Evolutionary conservation across 1,140 invertebrate species (phyloP).

Genomic region (Aethina tumida): DNA sequence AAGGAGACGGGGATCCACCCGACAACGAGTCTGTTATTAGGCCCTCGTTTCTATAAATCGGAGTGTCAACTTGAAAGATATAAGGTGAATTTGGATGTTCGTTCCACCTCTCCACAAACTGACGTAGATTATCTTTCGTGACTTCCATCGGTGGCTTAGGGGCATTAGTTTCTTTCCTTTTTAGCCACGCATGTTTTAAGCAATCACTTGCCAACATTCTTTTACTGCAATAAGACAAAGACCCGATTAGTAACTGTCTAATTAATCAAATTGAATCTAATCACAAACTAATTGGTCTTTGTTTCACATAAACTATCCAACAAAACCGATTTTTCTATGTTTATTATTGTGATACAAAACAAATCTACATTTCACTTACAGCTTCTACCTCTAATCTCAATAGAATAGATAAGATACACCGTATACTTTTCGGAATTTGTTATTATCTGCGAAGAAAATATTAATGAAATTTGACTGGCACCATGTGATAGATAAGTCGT

Average conservation of each 20-base stretch:
- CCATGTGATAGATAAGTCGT: too few species aligned
- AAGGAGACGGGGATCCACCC: slow-evolving; percentile 63
- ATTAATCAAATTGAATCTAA: too few species aligned
- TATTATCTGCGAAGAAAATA: too few species aligned
- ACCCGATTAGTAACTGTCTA: slow-evolving; percentile 33
- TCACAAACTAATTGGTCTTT: too few species aligned
- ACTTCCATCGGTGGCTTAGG: slow-evolving; percentile 51
- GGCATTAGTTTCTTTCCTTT: slow-evolving; percentile 25
- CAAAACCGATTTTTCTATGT: too few species aligned
- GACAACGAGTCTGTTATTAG: slow-evolving; percentile 38
- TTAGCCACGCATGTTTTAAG: slow-evolving; percentile 64
- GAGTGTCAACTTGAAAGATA: slow-evolving; percentile 54
- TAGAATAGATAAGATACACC: too few species aligned
- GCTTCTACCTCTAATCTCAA: too few species aligned
- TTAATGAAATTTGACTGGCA: too few species aligned
- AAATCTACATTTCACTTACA: too few species aligned
- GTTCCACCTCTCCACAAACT: slow-evolving; percentile 80
- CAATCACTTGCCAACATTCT: slow-evolving; percentile 64
- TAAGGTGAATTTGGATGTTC: slow-evolving; percentile 78
- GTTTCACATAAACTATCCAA: too few species aligned
- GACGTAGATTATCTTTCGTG: slow-evolving; percentile 74
- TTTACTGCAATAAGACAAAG: slow-evolving; percentile 49
- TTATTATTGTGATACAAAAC: too few species aligned
- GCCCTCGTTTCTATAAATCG: slow-evolving; percentile 9
- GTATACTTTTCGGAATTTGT: too few species aligned